Percentiles rank a stretch among this genome's conserved stretches.
Conservation (phyloP, 2,888 invertebrate species). For the Chaetoderma sp. region DNA sequence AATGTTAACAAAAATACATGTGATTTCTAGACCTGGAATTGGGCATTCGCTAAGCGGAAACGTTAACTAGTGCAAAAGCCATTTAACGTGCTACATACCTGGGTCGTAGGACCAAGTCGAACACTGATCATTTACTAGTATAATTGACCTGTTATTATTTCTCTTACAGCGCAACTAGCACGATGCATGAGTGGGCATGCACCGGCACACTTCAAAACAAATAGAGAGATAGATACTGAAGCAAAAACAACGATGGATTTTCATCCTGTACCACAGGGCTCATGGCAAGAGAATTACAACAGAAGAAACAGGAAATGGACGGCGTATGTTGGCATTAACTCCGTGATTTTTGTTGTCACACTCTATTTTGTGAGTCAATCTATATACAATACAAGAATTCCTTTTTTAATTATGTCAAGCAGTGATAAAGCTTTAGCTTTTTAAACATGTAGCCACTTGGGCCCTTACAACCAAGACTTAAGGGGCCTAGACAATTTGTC, state of each 20-base stretch:
- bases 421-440: too few relatives aligned
- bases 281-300: constrained; percentile 49
- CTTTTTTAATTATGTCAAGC: too few relatives aligned
- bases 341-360: constrained; percentile 34
- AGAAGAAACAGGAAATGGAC: constrained; percentile 43
- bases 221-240: constrained; percentile 33
- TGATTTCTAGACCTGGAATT: constrained; percentile 1
- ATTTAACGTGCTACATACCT: too few relatives aligned
- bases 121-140: not conserved
- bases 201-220: constrained; percentile 37
- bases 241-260: constrained; percentile 40
- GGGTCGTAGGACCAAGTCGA: too few relatives aligned
- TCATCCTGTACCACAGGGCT: constrained; percentile 49
- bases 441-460: too few relatives aligned
- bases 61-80: too few relatives aligned
- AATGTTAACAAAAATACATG: constrained; percentile 27
- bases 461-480: too few relatives aligned
- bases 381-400: too few relatives aligned
- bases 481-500: too few relatives aligned
- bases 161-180: constrained; percentile 17
- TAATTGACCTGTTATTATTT: not conserved
- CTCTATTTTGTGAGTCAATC: constrained; percentile 35
- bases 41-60: too few relatives aligned
- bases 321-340: constrained; percentile 33
- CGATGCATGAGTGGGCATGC: constrained; percentile 39